Base-by-base conservation (phyloP, 2,888 invertebrate genomes). In the Tenthredo distinguenda region DNA sequence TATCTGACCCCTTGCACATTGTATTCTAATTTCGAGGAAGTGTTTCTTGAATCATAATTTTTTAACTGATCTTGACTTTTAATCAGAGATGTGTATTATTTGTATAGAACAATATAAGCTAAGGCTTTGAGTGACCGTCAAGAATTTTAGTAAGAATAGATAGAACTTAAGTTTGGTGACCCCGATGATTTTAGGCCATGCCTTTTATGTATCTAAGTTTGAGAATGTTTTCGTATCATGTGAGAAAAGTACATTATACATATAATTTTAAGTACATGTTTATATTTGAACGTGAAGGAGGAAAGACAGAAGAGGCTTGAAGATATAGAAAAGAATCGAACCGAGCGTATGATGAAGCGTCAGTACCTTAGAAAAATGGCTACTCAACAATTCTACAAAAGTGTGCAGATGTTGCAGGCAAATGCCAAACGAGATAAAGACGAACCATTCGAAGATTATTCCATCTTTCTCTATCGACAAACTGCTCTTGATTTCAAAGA, bases 401-500 rank as follows among this genome's bases (percentile, higher is more conserved):
- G 97, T 92, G 95, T 98, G 94, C 97, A 97, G 93, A 97, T 98
- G 96, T 94, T 98, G 90, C 97, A 97, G 90, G 96, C 96, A 2
- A 97, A 97, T 92, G 96, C 96, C 77, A 95, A 96, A 87, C 94
- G 95, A 88, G 94, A 94, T 76, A 94, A 95, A 83, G 95, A 95
- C 79, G 95, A 96, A 43, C 96, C 97, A 86, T 96, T 97, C 91
- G 97, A 97, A 94, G 97, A 98, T 94, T 97, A 97, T 94, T 97
- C 97, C 40, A 95, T 98, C 91, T 97, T 97, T 94, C 95, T 98
- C 91, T 98, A 98, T 94, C 95, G 98, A 83, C 97, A 97, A 93
- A 97, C 96, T 85, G 98, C 98, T 21, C 97, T 97, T 9, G 96
- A 97, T 92, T 98, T 98, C 94, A 96, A 96, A 94, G 97, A 97